Evolutionary conservation across 2,113 vertebrate species (phyloP).

Genomic region (Micronycteris hirsuta): DNA sequence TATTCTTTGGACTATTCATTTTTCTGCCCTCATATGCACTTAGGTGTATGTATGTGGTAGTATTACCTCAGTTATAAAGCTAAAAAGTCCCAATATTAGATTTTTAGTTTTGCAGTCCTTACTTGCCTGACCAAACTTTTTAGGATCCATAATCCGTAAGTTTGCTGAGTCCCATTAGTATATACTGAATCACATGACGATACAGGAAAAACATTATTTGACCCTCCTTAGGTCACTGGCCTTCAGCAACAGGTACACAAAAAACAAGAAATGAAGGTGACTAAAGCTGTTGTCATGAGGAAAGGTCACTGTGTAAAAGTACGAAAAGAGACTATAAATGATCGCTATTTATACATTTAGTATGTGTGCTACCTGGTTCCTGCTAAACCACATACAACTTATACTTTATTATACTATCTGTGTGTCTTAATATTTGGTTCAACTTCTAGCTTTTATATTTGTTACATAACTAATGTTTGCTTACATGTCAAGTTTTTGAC

Average conservation of each 20-base stretch:
- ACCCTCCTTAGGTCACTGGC: neutral
- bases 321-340: neutral
- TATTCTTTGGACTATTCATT: neutral
- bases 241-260: neutral
- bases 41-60: neutral
- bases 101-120: slow-evolving; percentile 10
- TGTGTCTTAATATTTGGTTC: neutral
- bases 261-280: neutral
- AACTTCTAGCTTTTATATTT: neutral
- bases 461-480: neutral
- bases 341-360: neutral
- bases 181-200: neutral
- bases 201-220: slow-evolving; percentile 1
- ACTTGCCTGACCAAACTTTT: neutral
- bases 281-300: neutral
- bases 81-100: neutral
- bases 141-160: neutral
- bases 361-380: neutral
- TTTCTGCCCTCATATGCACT: neutral
- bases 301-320: neutral
- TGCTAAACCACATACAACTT: neutral
- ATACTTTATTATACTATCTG: neutral
- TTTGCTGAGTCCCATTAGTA: neutral
- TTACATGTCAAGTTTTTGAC: neutral
- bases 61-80: neutral